phyloP scores from a whole-genome alignment of 2,888 invertebrate genomes.

The Exephanes ischioxanthus region DNA sequence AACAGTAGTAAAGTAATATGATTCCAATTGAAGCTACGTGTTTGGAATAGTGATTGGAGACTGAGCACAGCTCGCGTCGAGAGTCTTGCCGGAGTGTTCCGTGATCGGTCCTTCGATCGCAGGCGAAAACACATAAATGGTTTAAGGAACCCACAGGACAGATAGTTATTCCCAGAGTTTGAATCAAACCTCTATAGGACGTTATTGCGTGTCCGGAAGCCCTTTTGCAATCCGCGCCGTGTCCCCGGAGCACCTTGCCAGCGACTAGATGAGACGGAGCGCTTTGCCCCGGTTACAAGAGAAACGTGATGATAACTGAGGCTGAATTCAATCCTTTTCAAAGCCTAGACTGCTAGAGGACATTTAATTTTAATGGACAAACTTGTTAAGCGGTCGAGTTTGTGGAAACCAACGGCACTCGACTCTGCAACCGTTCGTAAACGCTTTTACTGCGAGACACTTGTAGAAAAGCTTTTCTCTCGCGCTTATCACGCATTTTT shows the following conservation, averaged over 20 bases:
- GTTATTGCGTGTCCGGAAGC: constrained; percentile 21
- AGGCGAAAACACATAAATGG: neutral
- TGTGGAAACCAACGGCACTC: neutral
- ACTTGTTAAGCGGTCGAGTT: constrained; percentile 30
- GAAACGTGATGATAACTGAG: constrained; percentile 12
- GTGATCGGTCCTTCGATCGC: constrained; percentile 12
- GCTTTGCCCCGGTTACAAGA: neutral
- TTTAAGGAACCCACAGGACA: constrained; percentile 3
- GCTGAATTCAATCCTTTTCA: constrained; percentile 30
- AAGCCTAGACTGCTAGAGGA: neutral
- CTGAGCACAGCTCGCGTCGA: constrained; percentile 3
- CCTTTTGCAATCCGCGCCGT: neutral
- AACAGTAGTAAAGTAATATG: constrained; percentile 6
- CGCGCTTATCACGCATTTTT: neutral
- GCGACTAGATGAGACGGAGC: neutral
- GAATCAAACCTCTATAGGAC: constrained; percentile 3
- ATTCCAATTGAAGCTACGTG: constrained; percentile 33
- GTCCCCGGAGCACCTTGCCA: neutral
- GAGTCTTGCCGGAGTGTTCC: constrained; percentile 14
- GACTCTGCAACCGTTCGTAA: neutral
- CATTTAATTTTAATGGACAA: constrained; percentile 45
- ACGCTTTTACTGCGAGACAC: neutral
- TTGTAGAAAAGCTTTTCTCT: neutral
- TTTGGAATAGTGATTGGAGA: constrained; percentile 43
- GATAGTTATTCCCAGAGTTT: constrained; percentile 17